Base-by-base conservation (phyloP, 2,888 invertebrate species). In the Cotesia congregata region DNA sequence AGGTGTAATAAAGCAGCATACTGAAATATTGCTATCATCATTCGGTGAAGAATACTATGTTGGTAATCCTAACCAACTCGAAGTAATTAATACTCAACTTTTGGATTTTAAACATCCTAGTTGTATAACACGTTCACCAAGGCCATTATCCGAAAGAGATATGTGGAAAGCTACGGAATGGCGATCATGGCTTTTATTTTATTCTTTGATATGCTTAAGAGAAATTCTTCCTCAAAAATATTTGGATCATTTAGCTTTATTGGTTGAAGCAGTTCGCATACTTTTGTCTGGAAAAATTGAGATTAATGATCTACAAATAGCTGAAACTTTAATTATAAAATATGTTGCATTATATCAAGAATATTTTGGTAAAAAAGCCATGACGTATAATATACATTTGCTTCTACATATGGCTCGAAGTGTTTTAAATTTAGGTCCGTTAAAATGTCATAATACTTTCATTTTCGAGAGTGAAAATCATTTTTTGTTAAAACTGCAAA, bases 401-500 rank as follows among this genome's bases (percentile, higher is more conserved):
- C 17, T 62, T 17, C 15, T 9, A 4, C 62, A 62, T 62, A 6
- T 62, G 5, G n/a, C 5, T 62, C 4, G 2, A 2, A 62, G 62
- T 17, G 15, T 62, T n/a, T 17, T 1, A 2, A 62, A 62, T 62
- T 62, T n/a, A 17, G 62, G 62, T 17, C 62, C 15, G 5, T 62
- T 62, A 17, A 76, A 74, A 76, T 65, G 67, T 1, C 73, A 59
- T 71, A 78, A 20, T 1, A 20, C 20, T 1, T 20, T 20, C 20
- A 20, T 20, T 1, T 20, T 20, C 1, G 20, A 20, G 67, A 74
- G 30, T 60, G 67, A 75, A 70, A 75, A 75, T 62, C n/a, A 62
- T 6, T 62, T 6, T 62, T 15, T 50, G 20, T 75, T 17, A 12
- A 70, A 62, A 20, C 1, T 75, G 59, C 40, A 71, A 39, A 71